Evolutionary conservation across 1,140 invertebrate genomes (phyloP).

Genomic region (Drosophila equinoxialis): DNA sequence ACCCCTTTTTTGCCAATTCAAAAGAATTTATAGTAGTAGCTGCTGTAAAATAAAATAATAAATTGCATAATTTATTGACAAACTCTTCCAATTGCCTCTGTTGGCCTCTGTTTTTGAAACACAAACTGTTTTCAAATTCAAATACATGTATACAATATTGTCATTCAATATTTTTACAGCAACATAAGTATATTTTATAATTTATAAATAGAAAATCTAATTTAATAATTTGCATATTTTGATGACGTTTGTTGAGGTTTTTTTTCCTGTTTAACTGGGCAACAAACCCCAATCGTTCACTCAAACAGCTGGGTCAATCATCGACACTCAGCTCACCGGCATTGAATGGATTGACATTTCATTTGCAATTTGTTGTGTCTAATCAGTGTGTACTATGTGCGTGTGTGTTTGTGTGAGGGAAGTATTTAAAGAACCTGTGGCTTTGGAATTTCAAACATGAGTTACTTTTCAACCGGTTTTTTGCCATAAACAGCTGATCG

Average conservation of each 20-base stretch:
- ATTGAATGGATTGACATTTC: not conserved
- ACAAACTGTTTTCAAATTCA: not conserved
- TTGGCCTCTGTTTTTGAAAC: not conserved
- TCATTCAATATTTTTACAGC: not conserved
- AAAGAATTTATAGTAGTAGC: no score
- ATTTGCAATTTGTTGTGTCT: constrained; percentile 6
- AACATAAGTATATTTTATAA: constrained; percentile 7
- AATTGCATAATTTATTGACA: no score
- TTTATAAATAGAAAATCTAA: constrained; percentile 9
- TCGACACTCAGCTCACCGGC: not conserved
- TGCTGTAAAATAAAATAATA: no score
- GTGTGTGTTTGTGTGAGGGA: not conserved
- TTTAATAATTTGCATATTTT: constrained; percentile 14
- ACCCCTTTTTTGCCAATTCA: no score
- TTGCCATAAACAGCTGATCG: constrained; percentile 4
- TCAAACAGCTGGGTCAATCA: no score
- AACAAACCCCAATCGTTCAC: no score
- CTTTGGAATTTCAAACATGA: not conserved
- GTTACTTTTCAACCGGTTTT: constrained; percentile 6
- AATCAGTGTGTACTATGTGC: not conserved
- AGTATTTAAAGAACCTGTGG: constrained; percentile 1
- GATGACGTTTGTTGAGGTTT: not conserved
- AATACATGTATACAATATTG: not conserved
- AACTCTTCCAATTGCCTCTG: not conserved
- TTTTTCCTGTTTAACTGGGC: not conserved